Evolutionary conservation across 2,888 invertebrate species (phyloP).

Genomic region (Pristionchus arcanus): DNA sequence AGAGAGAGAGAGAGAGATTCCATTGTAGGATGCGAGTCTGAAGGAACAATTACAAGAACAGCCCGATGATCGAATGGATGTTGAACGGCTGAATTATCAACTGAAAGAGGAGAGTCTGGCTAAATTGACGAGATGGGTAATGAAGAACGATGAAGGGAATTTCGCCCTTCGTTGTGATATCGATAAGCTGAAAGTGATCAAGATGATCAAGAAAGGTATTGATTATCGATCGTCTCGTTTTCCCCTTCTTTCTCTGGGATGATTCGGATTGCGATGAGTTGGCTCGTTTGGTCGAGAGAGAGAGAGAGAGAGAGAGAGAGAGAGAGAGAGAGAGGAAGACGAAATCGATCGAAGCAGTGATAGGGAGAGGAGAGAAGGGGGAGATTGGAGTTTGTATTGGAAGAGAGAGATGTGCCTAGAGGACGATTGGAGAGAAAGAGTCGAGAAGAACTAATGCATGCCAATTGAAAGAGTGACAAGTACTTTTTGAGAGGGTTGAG

Average conservation of each 20-base stretch:
- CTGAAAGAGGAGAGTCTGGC: conserved; percentile 12
- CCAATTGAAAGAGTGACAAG: not conserved
- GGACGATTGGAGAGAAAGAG: not conserved
- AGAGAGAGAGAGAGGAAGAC: conserved; percentile 6
- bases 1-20: not conserved
- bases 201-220: conserved; percentile 29
- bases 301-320: conserved; percentile 47
- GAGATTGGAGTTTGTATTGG: conserved; percentile 1
- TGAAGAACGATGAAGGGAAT: not conserved
- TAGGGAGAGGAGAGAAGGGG: conserved; percentile 40
- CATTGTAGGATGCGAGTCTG: conserved; percentile 45
- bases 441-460: not conserved
- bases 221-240: not conserved
- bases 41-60: not conserved
- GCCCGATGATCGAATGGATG: conserved; percentile 1
- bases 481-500: conserved; percentile 8
- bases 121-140: not conserved
- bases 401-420: not conserved
- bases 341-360: conserved; percentile 49
- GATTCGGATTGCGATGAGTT: conserved; percentile 56
- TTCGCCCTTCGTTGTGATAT: not conserved
- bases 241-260: conserved; percentile 25
- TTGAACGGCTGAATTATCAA: not conserved
- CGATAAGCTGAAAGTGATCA: conserved; percentile 49
- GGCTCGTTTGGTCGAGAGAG: conserved; percentile 11